A percentile compares a stretch with the other conserved stretches of the same genome.
Evolutionary conservation across 2,797 vertebrate genomes (phyloP).

Genomic region (Neostethus bicornis): DNA sequence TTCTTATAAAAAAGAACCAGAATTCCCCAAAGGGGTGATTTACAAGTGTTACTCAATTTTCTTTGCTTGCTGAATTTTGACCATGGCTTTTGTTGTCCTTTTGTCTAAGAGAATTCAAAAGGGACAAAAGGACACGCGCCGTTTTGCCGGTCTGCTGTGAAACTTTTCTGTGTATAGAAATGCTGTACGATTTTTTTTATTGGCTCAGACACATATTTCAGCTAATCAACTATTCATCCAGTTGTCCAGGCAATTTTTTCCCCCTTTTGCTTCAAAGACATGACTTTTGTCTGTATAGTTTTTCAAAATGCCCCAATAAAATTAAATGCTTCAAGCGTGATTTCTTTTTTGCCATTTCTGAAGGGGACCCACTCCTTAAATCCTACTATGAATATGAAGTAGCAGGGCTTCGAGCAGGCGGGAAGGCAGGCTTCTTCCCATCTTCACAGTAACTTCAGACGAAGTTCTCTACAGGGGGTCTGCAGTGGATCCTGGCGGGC

Average conservation of each 20-base stretch:
- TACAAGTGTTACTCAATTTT: neutral
- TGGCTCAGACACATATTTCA: neutral
- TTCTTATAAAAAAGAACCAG: neutral
- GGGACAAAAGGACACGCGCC: neutral
- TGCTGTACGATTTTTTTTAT: neutral
- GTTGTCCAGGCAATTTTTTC: slow-evolving; percentile 1
- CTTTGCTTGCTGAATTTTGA: slow-evolving; percentile 5
- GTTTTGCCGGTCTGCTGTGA: slow-evolving; percentile 16
- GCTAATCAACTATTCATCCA: neutral
- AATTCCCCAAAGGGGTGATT: too few relatives aligned
- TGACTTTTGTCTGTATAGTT: slow-evolving; percentile 10
- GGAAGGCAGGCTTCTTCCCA: slow-evolving; percentile 56
- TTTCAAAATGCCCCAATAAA: slow-evolving; percentile 40
- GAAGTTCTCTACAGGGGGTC: slow-evolving; percentile 68
- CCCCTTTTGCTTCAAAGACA: slow-evolving; percentile 15
- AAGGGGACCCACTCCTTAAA: slow-evolving; percentile 41
- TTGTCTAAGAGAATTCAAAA: neutral
- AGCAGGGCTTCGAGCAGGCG: slow-evolving; percentile 48
- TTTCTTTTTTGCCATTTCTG: slow-evolving; percentile 57
- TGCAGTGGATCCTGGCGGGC: slow-evolving; percentile 67
- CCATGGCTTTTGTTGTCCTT: neutral
- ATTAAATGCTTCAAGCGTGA: slow-evolving; percentile 42
- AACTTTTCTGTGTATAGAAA: neutral
- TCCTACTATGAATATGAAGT: slow-evolving; percentile 71
- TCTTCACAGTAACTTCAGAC: slow-evolving; percentile 69